A percentile compares a stretch with the other conserved stretches of the same genome.
phyloP scores from a whole-genome alignment of 2,797 vertebrate species.

The Argya squamiceps region DNA sequence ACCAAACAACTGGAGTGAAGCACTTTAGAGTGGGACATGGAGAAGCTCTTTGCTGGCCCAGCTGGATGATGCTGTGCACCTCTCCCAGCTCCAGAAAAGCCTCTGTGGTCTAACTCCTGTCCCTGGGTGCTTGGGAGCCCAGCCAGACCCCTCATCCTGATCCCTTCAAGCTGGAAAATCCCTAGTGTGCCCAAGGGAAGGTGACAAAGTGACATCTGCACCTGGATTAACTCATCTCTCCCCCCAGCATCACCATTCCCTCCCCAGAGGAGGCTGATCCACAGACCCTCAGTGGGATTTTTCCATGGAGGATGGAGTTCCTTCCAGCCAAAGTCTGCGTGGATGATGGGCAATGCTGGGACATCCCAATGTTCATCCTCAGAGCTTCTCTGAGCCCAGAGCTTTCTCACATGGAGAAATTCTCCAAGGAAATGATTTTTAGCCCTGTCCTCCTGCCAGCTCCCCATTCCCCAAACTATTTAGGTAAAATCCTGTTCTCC shows the following conservation, averaged over 20 bases:
- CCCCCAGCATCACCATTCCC: accelerated
- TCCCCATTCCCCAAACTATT: not conserved
- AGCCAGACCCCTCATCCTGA: not conserved
- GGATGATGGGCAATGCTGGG: not conserved
- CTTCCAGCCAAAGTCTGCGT: not conserved
- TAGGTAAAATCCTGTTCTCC: not conserved
- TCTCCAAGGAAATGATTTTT: not conserved
- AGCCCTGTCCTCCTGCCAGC: not conserved
- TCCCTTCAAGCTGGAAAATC: not conserved
- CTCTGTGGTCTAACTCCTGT: not conserved
- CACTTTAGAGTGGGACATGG: not conserved
- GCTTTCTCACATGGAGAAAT: not conserved
- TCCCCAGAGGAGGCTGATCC: not conserved
- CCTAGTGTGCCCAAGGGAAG: accelerated
- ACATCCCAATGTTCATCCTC: not conserved
- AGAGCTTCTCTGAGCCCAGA: not conserved
- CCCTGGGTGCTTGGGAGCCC: not conserved
- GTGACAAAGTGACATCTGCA: not conserved
- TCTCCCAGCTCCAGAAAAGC: not conserved
- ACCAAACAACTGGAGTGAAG: not conserved
- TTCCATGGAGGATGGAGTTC: not conserved
- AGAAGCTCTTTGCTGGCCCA: not conserved
- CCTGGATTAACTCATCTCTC: not conserved
- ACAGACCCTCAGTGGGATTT: not conserved
- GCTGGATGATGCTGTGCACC: not conserved